Base-by-base conservation (phyloP, 2,797 vertebrate species). In the Acanthis flammea region DNA sequence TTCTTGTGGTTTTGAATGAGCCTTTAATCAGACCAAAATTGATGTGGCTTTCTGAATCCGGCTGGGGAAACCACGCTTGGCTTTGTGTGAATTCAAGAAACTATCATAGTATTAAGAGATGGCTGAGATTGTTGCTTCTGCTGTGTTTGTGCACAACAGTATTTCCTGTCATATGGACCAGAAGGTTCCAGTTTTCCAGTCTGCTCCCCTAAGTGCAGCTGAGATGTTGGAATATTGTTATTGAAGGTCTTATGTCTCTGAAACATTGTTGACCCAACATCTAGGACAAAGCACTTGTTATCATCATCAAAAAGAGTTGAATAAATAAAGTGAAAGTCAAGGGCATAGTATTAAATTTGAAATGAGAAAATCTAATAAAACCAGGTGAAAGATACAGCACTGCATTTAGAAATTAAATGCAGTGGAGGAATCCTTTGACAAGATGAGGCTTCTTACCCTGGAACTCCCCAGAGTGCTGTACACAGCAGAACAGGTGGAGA, bases 1-100 rank as follows among this genome's bases (percentile, higher is more conserved):
- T 94, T 93, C 80, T 96, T 95, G 96, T 93, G 96, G 96, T 95
- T 96, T 96, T 87, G 80, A 96, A 68, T 55, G 86, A 95, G 83
- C 77, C 95, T 97, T 97, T 96, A 96, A 97, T 97, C 95, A 96
- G 86, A 87, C 80, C 83, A 94, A 96, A 96, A 97, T 82, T 95
- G 88, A 86, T 96, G 94, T 95, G 95, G 92, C 74, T 97, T 95
- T 96, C 45, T 92, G 89, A 87, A 93, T 95, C 83, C 83, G 41
- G 53, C 23, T 65, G 80, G 65, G 85, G 93, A 94, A 96, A 85
- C 86, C 95, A 72, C 19, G 14, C 50, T 95, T 71, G 88, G 90
- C 86, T 94, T 84, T 91, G 62, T 90, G 82, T 14, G 10, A 66
- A 81, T 88, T 86, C 88, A 91, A 66, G 63, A 67, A 94, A 81